Percentiles rank a stretch among this genome's conserved stretches.
phyloP scores from a whole-genome alignment of 1,140 invertebrate species.

The Apis laboriosa region DNA sequence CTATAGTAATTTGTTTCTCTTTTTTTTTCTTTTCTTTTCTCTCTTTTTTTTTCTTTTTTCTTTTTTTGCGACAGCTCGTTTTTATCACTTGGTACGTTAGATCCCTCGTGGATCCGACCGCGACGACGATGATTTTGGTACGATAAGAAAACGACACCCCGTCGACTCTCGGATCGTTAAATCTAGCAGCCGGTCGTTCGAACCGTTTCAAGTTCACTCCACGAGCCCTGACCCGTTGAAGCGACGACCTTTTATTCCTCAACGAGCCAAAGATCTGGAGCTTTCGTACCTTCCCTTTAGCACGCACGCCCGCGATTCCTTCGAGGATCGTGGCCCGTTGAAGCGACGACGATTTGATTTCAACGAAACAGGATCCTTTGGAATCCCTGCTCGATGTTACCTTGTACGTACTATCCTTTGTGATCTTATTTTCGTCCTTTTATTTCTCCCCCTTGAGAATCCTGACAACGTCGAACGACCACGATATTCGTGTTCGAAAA shows the following conservation, averaged over 20 bases:
- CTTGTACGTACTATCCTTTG: slow-evolving; percentile 15
- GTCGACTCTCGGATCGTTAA: slow-evolving; percentile 31
- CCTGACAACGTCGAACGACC: slow-evolving; percentile 18
- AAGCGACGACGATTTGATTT: slow-evolving; percentile 62
- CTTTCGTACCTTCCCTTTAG: not conserved
- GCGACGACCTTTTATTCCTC: slow-evolving; percentile 61
- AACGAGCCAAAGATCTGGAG: slow-evolving; percentile 35
- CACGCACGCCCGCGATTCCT: slow-evolving; percentile 9
- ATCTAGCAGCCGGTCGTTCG: not conserved
- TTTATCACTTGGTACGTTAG: slow-evolving; percentile 44
- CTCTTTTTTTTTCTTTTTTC: not conserved
- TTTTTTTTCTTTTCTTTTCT: not conserved
- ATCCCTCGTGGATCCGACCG: slow-evolving; percentile 47
- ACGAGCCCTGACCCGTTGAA: slow-evolving; percentile 41
- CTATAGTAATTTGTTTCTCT: not conserved
- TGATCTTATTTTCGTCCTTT: not conserved
- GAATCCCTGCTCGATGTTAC: slow-evolving; percentile 13
- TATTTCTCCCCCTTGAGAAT: not conserved
- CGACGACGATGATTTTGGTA: slow-evolving; percentile 59
- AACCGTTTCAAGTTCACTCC: slow-evolving; percentile 49
- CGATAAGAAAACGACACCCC: slow-evolving; percentile 47
- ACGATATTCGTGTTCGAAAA: not conserved
- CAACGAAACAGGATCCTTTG: slow-evolving; percentile 40
- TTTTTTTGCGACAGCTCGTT: not conserved
- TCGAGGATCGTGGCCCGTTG: slow-evolving; percentile 41